Percentiles rank a stretch among this genome's conserved stretches.
Evolutionary conservation across 2,113 vertebrate species (phyloP).

Genomic region (Pseudorectes ferrugineus): DNA sequence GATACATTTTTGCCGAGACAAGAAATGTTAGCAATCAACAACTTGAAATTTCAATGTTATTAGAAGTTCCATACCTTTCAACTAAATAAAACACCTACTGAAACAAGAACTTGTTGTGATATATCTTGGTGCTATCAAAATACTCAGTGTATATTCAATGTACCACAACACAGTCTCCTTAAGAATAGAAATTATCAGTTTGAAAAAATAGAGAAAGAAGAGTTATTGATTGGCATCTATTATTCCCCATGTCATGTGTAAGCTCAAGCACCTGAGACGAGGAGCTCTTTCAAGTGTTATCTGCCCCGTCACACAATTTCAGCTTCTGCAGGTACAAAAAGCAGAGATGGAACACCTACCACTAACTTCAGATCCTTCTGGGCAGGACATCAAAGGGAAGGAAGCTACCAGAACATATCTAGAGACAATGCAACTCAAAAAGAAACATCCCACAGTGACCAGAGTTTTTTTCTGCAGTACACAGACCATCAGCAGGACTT

Average conservation of each 20-base stretch:
- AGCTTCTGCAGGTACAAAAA: not conserved
- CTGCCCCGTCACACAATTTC: not conserved
- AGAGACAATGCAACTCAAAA: not conserved
- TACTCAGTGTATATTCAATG: not conserved
- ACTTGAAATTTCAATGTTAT: not conserved
- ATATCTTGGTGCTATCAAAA: not conserved
- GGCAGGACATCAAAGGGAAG: not conserved
- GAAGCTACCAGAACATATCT: not conserved
- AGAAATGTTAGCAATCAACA: not conserved
- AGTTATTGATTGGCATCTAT: not conserved
- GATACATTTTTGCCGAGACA: not conserved
- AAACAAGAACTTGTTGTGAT: not conserved
- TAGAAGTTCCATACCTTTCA: not conserved
- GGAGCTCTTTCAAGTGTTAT: not conserved
- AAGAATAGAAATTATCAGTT: not conserved
- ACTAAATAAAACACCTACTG: not conserved
- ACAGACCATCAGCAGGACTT: not conserved
- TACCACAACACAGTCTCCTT: not conserved
- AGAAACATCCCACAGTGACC: not conserved
- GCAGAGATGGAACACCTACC: not conserved
- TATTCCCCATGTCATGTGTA: rapidly evolving
- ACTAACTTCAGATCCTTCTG: not conserved
- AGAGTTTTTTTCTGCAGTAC: not conserved
- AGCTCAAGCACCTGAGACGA: not conserved
- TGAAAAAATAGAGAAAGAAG: not conserved